Percentiles rank a stretch among this genome's conserved stretches.
These are phyloP conservation scores for Campopleginae sp. DNA, from an alignment of 2,888 invertebrate genomes.

Conservation along the genomic window DNA sequence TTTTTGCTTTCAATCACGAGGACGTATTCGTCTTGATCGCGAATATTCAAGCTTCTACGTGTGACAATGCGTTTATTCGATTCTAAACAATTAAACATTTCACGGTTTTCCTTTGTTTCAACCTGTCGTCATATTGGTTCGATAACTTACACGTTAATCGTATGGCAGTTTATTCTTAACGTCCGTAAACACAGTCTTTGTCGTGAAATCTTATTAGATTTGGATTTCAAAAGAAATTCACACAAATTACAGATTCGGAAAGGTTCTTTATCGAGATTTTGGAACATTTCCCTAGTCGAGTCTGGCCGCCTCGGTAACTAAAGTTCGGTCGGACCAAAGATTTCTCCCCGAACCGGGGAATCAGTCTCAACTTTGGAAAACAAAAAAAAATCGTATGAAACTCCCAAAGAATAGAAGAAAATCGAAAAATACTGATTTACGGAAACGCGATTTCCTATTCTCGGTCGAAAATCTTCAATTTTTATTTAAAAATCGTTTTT, in stretches of 20 bases:
- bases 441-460: too few species aligned
- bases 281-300: not conserved
- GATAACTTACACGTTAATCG: constrained; percentile 63
- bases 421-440: too few species aligned
- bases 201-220: constrained; percentile 40
- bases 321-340: not conserved
- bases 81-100: constrained; percentile 72
- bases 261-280: constrained; percentile 7
- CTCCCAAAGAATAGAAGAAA: too few species aligned
- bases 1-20: constrained; percentile 13
- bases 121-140: constrained; percentile 49
- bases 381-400: not conserved
- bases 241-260: constrained; percentile 56
- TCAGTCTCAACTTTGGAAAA: not conserved
- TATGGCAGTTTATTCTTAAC: constrained; percentile 72
- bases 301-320: not conserved
- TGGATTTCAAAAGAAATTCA: constrained; percentile 25
- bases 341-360: not conserved
- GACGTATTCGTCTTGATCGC: constrained; percentile 4
- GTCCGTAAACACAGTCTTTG: constrained; percentile 52
- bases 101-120: constrained; percentile 38
- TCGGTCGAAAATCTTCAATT: too few species aligned
- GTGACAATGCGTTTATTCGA: constrained; percentile 45
- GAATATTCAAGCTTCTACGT: constrained; percentile 44
- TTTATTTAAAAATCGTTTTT: not conserved